phyloP scores from a whole-genome alignment of 2,888 invertebrate genomes.

The Habrosyne pyritoides region DNA sequence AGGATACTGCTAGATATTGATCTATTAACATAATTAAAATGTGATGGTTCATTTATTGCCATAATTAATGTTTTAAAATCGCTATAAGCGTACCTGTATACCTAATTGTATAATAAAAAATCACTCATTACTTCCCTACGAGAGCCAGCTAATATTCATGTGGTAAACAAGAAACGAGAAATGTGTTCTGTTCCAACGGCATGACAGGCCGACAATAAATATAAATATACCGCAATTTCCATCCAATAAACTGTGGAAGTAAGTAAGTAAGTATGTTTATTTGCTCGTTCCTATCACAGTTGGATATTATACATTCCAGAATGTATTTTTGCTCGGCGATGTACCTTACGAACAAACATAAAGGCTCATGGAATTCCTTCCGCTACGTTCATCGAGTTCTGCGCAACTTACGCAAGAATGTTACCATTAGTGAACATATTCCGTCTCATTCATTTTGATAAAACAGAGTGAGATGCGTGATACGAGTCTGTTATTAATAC shows the following conservation, averaged over 20 bases:
- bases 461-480: conserved; percentile 17
- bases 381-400: background rate
- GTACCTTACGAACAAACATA: conserved; percentile 2
- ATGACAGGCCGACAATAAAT: background rate
- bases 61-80: background rate
- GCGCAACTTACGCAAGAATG: conserved; percentile 8
- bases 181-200: background rate
- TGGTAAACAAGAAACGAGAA: background rate
- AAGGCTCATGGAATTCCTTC: conserved; percentile 2
- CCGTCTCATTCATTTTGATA: background rate
- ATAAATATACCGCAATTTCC: background rate
- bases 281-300: background rate
- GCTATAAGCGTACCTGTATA: background rate
- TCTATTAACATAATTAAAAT: too few species aligned
- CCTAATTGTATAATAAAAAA: background rate
- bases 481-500: conserved; percentile 13
- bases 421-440: conserved; percentile 7
- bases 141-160: background rate
- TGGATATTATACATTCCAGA: background rate
- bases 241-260: background rate
- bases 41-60: background rate
- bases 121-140: background rate
- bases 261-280: background rate
- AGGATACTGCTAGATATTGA: too few species aligned
- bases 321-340: background rate